Conservation (phyloP, 2,888 invertebrate species). For the Hirtodrosophila trivittata region DNA sequence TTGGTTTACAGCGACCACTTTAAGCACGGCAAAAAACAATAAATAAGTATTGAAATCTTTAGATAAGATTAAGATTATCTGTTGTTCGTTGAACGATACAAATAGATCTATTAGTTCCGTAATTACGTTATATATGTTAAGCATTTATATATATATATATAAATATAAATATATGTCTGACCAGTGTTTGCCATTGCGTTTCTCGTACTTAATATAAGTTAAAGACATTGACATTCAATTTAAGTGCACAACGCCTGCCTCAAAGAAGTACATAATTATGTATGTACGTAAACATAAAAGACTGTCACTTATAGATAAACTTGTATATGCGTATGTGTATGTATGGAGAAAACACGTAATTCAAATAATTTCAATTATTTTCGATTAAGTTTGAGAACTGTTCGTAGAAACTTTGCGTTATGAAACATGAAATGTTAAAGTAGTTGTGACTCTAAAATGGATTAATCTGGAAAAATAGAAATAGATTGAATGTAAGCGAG, state of each 20-base stretch:
- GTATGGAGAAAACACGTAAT: no score
- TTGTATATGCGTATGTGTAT: no score
- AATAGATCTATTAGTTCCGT: neutral
- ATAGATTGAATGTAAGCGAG: no score
- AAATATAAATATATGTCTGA: neutral
- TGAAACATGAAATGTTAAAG: neutral
- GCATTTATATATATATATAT: no score
- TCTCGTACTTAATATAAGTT: no score
- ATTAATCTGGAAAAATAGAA: neutral
- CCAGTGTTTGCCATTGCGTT: no score
- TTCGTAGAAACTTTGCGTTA: neutral
- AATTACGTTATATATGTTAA: no score
- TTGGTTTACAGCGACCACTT: constrained; percentile 40
- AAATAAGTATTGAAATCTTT: constrained; percentile 1
- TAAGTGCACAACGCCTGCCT: no score
- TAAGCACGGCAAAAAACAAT: constrained; percentile 12
- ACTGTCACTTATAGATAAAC: no score
- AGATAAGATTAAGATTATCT: constrained; percentile 8
- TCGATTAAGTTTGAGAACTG: neutral
- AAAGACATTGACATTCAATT: no score
- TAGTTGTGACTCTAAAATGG: neutral
- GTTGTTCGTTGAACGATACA: constrained; percentile 49
- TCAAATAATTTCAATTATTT: neutral
- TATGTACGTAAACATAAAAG: no score
- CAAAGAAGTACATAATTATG: no score